Percentiles rank a stretch among this genome's conserved stretches.
Evolutionary conservation across 1,140 invertebrate species (phyloP).

Genomic region (Drosophila chauvacae): DNA sequence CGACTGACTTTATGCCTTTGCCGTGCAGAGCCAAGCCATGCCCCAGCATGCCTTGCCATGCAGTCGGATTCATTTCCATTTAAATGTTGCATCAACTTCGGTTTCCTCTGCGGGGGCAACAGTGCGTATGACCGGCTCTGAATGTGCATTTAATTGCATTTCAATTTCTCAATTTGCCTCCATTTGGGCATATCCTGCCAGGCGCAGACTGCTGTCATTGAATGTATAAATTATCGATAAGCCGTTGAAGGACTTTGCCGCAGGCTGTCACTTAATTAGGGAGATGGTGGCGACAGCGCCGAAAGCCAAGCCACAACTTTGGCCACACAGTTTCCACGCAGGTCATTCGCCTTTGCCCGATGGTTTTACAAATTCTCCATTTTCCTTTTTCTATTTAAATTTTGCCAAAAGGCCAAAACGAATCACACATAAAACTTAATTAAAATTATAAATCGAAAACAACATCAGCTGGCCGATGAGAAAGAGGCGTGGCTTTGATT

Average conservation of each 20-base stretch:
- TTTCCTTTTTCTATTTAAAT: conserved; percentile 1
- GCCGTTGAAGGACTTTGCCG: conserved; percentile 29
- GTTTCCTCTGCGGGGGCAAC: conserved; percentile 48
- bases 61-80: conserved; percentile 15
- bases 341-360: conserved; percentile 25
- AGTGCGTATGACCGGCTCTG: conserved; percentile 74
- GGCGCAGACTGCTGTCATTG: conserved; percentile 18
- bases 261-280: conserved; percentile 38
- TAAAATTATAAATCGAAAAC: conserved; percentile 35
- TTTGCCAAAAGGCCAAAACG: conserved; percentile 4
- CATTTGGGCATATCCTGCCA: conserved; percentile 45
- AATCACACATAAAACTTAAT: conserved; percentile 34
- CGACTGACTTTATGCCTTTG: conserved; percentile 63
- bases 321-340: conserved; percentile 14
- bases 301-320: conserved; percentile 18
- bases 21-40: conserved; percentile 2
- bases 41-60: conserved; percentile 17
- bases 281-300: conserved; percentile 4
- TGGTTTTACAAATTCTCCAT: not conserved
- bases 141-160: conserved; percentile 71
- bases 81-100: conserved; percentile 28
- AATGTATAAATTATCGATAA: conserved; percentile 53
- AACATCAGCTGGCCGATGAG: conserved; percentile 1
- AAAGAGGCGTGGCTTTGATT: conserved; percentile 37
- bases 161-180: conserved; percentile 54